Percentiles rank a stretch among this genome's conserved stretches.
Conservation (phyloP, 2,113 vertebrate species). For the Pedetes capensis region DNA sequence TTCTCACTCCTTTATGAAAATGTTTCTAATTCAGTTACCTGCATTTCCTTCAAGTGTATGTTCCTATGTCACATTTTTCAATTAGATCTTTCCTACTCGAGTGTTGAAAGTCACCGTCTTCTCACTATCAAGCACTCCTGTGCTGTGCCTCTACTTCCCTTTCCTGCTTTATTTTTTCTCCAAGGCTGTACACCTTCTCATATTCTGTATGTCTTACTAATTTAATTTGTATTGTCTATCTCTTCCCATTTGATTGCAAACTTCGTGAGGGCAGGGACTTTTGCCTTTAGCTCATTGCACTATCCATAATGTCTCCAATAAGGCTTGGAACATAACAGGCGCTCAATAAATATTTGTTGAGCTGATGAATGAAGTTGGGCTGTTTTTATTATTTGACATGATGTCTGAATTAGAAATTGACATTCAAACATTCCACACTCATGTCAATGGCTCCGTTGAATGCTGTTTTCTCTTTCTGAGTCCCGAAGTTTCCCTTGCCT, state of each 20-base stretch:
- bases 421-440: slow-evolving; percentile 36
- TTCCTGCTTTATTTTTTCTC: neutral
- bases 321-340: neutral
- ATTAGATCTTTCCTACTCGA: neutral
- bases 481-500: neutral
- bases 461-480: slow-evolving; percentile 42
- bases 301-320: neutral
- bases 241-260: neutral
- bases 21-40: neutral
- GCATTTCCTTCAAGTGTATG: neutral
- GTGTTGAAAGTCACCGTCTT: neutral
- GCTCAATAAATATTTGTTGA: slow-evolving; percentile 61
- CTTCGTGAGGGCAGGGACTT: neutral
- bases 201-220: neutral
- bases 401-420: slow-evolving; percentile 62
- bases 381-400: slow-evolving; percentile 61
- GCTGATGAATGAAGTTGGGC: slow-evolving; percentile 42
- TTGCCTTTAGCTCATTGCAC: neutral
- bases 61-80: neutral
- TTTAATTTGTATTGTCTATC: neutral
- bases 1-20: neutral
- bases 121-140: neutral
- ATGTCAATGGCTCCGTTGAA: slow-evolving; percentile 36
- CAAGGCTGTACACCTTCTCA: neutral
- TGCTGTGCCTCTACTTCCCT: rapidly evolving